Evolutionary conservation across 1,140 invertebrate genomes (phyloP).

Genomic region (Zophobas atratus): DNA sequence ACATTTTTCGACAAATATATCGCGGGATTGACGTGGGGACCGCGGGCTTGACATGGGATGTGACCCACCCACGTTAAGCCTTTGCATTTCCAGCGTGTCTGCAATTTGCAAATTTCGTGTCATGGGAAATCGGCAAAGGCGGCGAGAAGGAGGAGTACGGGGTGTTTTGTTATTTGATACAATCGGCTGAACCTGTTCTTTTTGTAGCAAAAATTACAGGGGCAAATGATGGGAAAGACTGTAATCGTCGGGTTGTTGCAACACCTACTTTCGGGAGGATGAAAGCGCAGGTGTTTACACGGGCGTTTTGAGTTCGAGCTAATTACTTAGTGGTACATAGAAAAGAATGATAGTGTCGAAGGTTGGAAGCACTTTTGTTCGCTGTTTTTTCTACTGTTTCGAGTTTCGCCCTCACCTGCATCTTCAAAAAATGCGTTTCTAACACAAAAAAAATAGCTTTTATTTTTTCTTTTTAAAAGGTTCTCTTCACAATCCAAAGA

Average conservation of each 20-base stretch:
- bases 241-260: constrained; percentile 22
- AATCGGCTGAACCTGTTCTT: constrained; percentile 35
- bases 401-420: too few relatives aligned
- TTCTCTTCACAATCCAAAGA: too few relatives aligned
- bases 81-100: not conserved
- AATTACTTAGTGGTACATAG: not conserved
- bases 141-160: constrained; percentile 19
- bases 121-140: not conserved
- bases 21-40: too few relatives aligned
- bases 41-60: not conserved
- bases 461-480: too few relatives aligned
- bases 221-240: constrained; percentile 25
- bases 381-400: too few relatives aligned
- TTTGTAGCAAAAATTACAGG: constrained; percentile 38
- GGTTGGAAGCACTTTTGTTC: too few relatives aligned
- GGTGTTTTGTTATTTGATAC: constrained; percentile 35
- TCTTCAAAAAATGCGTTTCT: too few relatives aligned
- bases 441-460: too few relatives aligned
- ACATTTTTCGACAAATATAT: not conserved
- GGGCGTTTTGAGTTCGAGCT: not conserved
- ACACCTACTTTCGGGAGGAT: constrained; percentile 28
- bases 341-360: not conserved
- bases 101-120: not conserved
- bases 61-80: constrained; percentile 11
- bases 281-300: constrained; percentile 20